These are phyloP conservation scores for Ophion costatus DNA, from an alignment of 2,888 invertebrate genomes.

Conservation along the genomic window DNA sequence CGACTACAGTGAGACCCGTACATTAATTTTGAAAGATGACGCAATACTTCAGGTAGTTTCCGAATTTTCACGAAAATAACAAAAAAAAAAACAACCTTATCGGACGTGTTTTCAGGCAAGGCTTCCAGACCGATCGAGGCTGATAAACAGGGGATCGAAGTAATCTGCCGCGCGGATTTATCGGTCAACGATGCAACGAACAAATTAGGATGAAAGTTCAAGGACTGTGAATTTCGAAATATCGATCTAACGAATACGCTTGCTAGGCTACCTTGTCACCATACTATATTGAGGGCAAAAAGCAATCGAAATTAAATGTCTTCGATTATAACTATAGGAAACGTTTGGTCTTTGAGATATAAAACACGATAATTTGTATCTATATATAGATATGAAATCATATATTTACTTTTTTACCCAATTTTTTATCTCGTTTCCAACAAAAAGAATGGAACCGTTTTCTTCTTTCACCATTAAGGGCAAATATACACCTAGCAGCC, in stretches of 20 bases:
- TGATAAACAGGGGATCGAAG: neutral
- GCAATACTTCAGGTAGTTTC: too few relatives aligned
- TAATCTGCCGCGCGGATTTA: neutral
- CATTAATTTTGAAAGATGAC: too few relatives aligned
- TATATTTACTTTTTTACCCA: constrained; percentile 74
- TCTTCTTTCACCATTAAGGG: constrained; percentile 81
- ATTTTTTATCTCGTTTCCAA: constrained; percentile 78
- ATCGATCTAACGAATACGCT: constrained; percentile 32
- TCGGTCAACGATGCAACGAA: constrained; percentile 7
- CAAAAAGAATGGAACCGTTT: constrained; percentile 82
- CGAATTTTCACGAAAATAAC: neutral
- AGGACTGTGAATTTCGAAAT: neutral
- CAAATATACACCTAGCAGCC: too few relatives aligned
- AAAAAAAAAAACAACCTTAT: neutral
- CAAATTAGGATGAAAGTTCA: constrained; percentile 21
- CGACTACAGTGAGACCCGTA: too few relatives aligned
- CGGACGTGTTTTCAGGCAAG: constrained; percentile 29
- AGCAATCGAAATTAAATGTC: neutral
- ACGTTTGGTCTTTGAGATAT: constrained; percentile 24
- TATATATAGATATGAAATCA: constrained; percentile 35
- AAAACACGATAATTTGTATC: constrained; percentile 28
- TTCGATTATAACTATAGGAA: constrained; percentile 24
- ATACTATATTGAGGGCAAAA: neutral
- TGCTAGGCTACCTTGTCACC: constrained; percentile 24
- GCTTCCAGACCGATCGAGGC: constrained; percentile 2